Evolutionary conservation across 2,888 invertebrate genomes (phyloP).

Genomic region (Stenichneumon culpator): DNA sequence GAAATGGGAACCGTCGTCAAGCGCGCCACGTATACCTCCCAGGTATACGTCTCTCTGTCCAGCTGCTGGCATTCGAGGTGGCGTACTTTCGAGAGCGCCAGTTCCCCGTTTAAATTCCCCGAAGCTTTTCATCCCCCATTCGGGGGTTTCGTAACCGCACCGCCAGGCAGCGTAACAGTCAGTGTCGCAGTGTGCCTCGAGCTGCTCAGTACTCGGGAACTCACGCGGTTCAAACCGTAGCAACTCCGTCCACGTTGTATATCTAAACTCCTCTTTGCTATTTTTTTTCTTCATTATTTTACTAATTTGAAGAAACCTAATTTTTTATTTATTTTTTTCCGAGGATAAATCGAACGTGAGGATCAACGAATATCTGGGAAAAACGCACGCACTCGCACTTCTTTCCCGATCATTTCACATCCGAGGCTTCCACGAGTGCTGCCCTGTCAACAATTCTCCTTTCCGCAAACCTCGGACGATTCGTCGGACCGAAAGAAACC

Average conservation of each 20-base stretch:
- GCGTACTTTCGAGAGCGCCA: conserved; percentile 29
- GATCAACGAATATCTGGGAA: neutral
- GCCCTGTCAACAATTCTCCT: neutral
- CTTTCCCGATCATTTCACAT: neutral
- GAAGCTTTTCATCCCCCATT: conserved; percentile 53
- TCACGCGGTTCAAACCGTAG: conserved; percentile 73
- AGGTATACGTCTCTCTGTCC: conserved; percentile 25
- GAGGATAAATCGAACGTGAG: conserved; percentile 15
- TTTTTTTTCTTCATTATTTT: conserved; percentile 8
- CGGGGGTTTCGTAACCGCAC: conserved; percentile 68
- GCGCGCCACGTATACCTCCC: neutral
- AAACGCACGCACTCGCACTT: neutral
- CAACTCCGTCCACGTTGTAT: conserved; percentile 80
- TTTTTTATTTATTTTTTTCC: neutral
- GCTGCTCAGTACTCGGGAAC: conserved; percentile 77
- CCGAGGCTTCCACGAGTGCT: neutral
- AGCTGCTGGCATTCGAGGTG: conserved; percentile 40
- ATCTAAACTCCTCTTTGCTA: neutral
- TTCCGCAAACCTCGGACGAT: neutral
- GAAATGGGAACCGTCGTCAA: conserved; percentile 3
- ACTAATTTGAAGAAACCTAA: neutral
- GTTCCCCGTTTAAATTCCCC: conserved; percentile 44
- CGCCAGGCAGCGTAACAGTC: conserved; percentile 79
- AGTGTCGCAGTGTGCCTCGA: conserved; percentile 82
- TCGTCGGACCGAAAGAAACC: neutral